phyloP scores from a whole-genome alignment of 1,140 invertebrate species.

The Lepidurus arcticus region DNA sequence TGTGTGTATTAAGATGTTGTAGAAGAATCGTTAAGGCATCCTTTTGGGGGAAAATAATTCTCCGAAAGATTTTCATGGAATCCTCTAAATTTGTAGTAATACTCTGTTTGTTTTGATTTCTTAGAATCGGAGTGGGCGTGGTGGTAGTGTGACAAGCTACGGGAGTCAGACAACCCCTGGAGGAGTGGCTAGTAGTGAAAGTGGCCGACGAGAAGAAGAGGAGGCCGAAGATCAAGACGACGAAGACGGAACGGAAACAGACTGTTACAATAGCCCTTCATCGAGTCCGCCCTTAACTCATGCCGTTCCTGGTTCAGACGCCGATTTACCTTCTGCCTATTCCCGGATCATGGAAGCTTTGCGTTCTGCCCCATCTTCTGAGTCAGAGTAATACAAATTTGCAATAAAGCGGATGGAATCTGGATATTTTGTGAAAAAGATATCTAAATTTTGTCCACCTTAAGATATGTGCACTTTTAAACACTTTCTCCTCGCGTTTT shows the following conservation, averaged over 20 bases:
- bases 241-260: not conserved
- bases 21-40: no score
- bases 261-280: not conserved
- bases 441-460: no score
- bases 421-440: not conserved
- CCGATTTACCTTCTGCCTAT: not conserved
- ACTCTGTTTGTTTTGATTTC: not conserved
- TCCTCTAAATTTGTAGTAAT: not conserved
- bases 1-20: no score
- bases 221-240: not conserved
- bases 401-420: not conserved
- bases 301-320: not conserved
- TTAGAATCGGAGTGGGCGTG: not conserved
- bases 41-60: no score
- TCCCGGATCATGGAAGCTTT: slow-evolving; percentile 8
- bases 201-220: not conserved
- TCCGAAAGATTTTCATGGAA: no score
- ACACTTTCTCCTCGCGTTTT: not conserved
- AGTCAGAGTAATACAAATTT: not conserved
- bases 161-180: not conserved
- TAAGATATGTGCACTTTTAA: not conserved
- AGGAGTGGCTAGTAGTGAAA: not conserved
- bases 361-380: not conserved
- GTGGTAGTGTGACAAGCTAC: not conserved
- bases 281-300: not conserved